These are phyloP conservation scores for Stichopus chloronotus DNA, from an alignment of 35 echinoderm and acorn worm species.

Conservation along the genomic window DNA sequence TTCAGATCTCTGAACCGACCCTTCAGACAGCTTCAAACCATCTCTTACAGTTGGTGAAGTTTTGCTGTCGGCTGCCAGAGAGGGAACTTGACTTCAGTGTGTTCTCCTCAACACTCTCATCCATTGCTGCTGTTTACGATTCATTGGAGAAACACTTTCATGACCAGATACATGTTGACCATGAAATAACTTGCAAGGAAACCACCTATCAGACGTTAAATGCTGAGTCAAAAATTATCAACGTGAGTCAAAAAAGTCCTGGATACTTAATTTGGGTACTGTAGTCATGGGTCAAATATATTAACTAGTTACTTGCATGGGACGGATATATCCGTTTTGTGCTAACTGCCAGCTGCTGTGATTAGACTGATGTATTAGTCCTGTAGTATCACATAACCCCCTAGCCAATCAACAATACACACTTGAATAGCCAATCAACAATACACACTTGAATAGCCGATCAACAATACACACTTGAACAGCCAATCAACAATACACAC, in stretches of 20 bases:
- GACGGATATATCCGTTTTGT: no score
- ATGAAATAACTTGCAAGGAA: neutral
- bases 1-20: neutral
- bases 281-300: no score
- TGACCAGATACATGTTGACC: neutral
- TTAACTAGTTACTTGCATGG: no score
- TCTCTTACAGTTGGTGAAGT: neutral
- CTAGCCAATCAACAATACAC: no score
- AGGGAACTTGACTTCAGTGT: conserved; percentile 11
- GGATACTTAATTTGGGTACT: no score
- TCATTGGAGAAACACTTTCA: conserved; percentile 13
- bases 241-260: conserved; percentile 41
- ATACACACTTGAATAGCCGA: no score
- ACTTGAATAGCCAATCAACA: no score
- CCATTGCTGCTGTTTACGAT: conserved; percentile 25
- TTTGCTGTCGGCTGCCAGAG: neutral
- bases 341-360: no score
- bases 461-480: no score
- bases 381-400: no score
- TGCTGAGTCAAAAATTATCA: conserved; percentile 23
- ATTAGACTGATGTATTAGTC: no score
- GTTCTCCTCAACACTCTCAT: neutral
- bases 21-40: neutral
- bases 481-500: no score
- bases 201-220: neutral